These are phyloP conservation scores for Poecilobothrus nobilitatus DNA, from an alignment of 2,888 invertebrate genomes.

Conservation along the genomic window DNA sequence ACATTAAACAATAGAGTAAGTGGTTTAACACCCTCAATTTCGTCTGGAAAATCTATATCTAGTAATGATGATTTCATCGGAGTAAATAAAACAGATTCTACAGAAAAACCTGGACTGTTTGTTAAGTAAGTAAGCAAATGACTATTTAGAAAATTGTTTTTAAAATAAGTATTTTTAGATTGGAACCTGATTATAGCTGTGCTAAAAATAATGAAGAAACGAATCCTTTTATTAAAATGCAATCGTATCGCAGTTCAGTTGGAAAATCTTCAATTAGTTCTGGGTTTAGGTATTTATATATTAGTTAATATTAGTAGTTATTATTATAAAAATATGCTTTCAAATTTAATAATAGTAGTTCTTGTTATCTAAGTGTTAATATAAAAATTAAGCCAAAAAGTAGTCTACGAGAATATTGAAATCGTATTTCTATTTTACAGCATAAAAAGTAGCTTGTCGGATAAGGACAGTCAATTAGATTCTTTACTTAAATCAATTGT, in stretches of 20 bases:
- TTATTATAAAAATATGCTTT: background rate
- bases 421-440: conserved; percentile 28
- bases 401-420: background rate
- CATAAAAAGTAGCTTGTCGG: conserved; percentile 46
- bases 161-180: conserved; percentile 25
- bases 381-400: background rate
- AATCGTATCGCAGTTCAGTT: conserved; percentile 42
- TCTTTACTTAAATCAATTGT: conserved; percentile 67
- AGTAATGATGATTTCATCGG: conserved; percentile 41
- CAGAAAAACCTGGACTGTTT: conserved; percentile 46
- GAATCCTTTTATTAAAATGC: conserved; percentile 37
- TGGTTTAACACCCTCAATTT: conserved; percentile 10
- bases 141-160: background rate
- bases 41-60: conserved; percentile 37
- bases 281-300: conserved; percentile 35
- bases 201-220: conserved; percentile 38
- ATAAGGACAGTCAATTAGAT: conserved; percentile 58
- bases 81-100: conserved; percentile 41
- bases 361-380: too few species aligned
- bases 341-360: too few species aligned
- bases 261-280: conserved; percentile 45
- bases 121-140: conserved; percentile 30
- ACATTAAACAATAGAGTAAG: background rate
- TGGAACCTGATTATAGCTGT: conserved; percentile 34
- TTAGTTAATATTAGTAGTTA: conserved; percentile 12